phyloP scores from a whole-genome alignment of 2,888 invertebrate species.

The Terebella lapidaria region DNA sequence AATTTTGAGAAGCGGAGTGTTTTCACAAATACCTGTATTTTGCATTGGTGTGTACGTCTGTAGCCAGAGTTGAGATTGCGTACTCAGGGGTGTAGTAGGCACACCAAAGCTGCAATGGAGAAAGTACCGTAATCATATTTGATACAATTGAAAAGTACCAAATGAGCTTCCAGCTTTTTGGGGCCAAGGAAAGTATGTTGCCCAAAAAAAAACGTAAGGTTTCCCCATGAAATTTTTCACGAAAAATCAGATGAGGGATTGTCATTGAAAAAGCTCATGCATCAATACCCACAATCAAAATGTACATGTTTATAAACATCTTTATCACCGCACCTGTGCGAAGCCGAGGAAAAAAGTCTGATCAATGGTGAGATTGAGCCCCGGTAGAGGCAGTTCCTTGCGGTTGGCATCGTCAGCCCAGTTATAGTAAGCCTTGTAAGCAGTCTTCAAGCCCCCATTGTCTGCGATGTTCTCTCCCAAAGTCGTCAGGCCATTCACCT shows the following conservation, averaged over 20 bases:
- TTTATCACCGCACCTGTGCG: conserved; percentile 49
- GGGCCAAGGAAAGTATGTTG: too few species aligned
- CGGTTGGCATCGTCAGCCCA: conserved; percentile 32
- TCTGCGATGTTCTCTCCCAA: conserved; percentile 53
- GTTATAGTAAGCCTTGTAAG: conserved; percentile 46
- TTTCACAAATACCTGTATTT: conserved; percentile 45
- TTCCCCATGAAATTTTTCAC: too few species aligned
- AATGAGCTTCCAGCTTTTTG: too few species aligned
- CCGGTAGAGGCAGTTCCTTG: conserved; percentile 46
- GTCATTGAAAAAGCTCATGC: too few species aligned
- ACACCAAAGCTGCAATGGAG: conserved; percentile 45
- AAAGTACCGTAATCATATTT: not conserved
- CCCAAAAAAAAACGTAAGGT: too few species aligned
- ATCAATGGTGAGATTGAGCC: conserved; percentile 47
- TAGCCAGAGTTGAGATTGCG: conserved; percentile 36
- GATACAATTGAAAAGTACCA: too few species aligned
- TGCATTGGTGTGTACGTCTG: conserved; percentile 44
- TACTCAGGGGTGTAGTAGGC: conserved; percentile 39
- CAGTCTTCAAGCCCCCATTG: conserved; percentile 51
- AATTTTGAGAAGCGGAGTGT: too few species aligned
- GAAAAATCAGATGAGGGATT: too few species aligned
- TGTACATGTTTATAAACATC: too few species aligned
- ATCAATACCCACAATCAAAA: too few species aligned
- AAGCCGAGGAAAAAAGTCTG: conserved; percentile 56
- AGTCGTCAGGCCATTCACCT: conserved; percentile 49